Percentiles rank a stretch among this genome's conserved stretches.
These are phyloP conservation scores for Pollachius pollachius DNA, from an alignment of 2,113 vertebrate species.

Conservation along the genomic window DNA sequence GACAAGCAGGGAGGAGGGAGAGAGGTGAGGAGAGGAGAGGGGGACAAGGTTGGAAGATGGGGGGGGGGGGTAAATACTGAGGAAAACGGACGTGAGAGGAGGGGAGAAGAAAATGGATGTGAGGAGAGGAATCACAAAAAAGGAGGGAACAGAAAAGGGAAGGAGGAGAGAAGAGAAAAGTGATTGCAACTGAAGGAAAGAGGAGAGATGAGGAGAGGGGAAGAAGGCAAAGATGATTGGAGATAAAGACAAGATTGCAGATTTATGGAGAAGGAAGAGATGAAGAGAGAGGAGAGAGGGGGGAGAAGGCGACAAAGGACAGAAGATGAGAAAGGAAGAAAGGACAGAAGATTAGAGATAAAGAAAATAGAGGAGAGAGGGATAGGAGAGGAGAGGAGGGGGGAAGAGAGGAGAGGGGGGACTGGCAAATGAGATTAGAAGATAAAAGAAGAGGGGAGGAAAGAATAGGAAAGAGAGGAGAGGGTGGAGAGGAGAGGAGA, in stretches of 20 bases:
- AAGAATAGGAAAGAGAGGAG: slow-evolving; percentile 42
- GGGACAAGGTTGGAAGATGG: not conserved
- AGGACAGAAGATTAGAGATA: too few species aligned
- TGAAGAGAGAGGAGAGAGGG: not conserved
- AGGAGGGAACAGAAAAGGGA: too few species aligned
- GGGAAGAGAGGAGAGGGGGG: not conserved
- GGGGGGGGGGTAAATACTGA: too few species aligned
- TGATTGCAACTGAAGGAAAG: not conserved
- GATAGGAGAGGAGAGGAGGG: too few species aligned
- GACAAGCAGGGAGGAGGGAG: too few species aligned
- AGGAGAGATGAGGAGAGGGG: not conserved
- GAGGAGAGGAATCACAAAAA: too few species aligned
- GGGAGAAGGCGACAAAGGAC: not conserved
- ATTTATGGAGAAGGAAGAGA: not conserved
- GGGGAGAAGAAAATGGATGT: too few species aligned
- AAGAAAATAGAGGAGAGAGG: too few species aligned
- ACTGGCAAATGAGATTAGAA: not conserved
- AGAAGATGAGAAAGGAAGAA: not conserved
- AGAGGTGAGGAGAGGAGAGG: not conserved
- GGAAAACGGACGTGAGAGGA: too few species aligned
- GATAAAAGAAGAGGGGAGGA: slow-evolving; percentile 25
- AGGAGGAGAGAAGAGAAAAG: too few species aligned
- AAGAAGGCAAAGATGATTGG: too few species aligned
- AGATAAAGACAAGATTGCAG: not conserved
- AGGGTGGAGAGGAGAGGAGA: slow-evolving; percentile 46